Evolutionary conservation across 1,140 invertebrate genomes (phyloP), one percentile per base, ranked within the genome.

Genomic region (Euura saliciscinereae): DNA sequence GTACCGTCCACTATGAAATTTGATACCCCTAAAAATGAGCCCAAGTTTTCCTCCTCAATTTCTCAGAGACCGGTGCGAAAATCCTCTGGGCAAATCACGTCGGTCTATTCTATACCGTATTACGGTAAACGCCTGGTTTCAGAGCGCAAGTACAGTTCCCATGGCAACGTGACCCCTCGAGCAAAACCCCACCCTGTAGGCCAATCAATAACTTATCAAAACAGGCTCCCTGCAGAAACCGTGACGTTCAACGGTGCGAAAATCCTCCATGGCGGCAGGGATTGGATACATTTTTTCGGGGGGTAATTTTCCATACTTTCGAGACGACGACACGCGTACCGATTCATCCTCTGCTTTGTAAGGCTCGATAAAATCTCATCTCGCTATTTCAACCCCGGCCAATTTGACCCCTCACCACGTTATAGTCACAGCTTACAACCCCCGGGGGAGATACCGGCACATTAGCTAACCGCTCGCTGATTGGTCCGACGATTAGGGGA

Each of bases 131-230:
- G 42, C 43, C 45, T 68, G 66, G 51, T 78, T 78, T 76, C 77
- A 85, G 77, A 72, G 84, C 84, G 85, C 85, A 85, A 80, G 81
- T 82, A 83, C 82, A 79, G 85, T 87, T 76, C 73, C 75, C 82
- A 87, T 87, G 81, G 80, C 67, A 72, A 86, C 28, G 28, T 28
- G 28, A 28, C 84, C 76, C 76, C 77, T 66, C 75, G 75, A 65
- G 43, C 69, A 72, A 74, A 80, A 78, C 79, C 78, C 80, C 80
- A 78, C 77, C 78, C 78, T 78, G 80, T 78, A 79, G 79, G 80
- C 79, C 83, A 86, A 87, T 87, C 86, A 84, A 87, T 87, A 87
- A 84, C 82, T 85, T 85, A 85, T 85, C 81, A 86, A 84, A 84
- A 78, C 83, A 81, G 1, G 28, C 28, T 28, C 28, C 28, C 28